Conservation (phyloP, 2,888 invertebrate species). For the Tubiluchus corallicola region DNA sequence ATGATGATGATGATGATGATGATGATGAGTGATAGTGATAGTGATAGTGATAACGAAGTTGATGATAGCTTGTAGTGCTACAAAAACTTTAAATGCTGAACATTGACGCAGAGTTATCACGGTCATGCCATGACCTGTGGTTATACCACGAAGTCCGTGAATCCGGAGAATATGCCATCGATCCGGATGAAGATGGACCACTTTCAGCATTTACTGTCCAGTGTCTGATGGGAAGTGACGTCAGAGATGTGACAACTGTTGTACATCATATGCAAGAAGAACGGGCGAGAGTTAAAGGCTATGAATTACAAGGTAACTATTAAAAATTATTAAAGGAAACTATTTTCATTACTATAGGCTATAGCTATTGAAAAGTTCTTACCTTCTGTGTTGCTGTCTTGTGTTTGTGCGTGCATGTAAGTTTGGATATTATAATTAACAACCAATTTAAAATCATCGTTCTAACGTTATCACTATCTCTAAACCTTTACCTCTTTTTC, state of each 20-base stretch:
- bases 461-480: too few species aligned
- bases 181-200: constrained; percentile 15
- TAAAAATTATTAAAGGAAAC: not conserved
- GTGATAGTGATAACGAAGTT: too few species aligned
- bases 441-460: too few species aligned
- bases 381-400: too few species aligned
- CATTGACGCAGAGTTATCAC: not conserved
- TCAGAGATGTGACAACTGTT: constrained; percentile 15
- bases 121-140: constrained; percentile 16
- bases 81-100: too few species aligned
- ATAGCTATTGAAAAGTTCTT: too few species aligned
- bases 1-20: too few species aligned
- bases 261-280: constrained; percentile 17
- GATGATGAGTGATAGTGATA: too few species aligned
- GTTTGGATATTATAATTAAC: too few species aligned
- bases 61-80: too few species aligned
- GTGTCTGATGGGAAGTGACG: constrained; percentile 15
- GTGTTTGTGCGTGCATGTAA: too few species aligned
- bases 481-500: too few species aligned
- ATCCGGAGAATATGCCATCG: constrained; percentile 15
- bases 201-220: constrained; percentile 14
- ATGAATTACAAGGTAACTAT: constrained; percentile 15
- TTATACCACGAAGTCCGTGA: constrained; percentile 12
- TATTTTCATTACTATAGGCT: not conserved
- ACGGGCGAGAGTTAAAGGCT: constrained; percentile 14